phyloP scores from a whole-genome alignment of 64 coral and sea anemone genomes.

The Trachythela sp. region DNA sequence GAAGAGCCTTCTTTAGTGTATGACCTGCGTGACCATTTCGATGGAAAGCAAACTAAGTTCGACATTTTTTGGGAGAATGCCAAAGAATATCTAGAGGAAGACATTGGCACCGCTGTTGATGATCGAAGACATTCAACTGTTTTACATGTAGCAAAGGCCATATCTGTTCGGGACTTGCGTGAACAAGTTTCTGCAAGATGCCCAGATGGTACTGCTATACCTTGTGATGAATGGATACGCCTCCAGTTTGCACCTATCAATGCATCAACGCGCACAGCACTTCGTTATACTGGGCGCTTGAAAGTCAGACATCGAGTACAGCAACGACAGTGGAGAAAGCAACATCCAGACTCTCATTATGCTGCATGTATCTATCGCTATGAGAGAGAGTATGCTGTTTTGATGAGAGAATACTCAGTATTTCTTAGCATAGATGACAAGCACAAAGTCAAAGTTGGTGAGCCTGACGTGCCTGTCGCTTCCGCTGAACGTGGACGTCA shows the following conservation, averaged over 20 bases:
- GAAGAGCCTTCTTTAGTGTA: constrained; percentile 22
- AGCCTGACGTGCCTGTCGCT: neutral
- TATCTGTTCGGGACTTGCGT: constrained; percentile 12
- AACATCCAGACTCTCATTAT: constrained; percentile 7
- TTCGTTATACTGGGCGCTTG: neutral
- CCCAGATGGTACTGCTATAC: constrained; percentile 13
- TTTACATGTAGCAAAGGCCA: constrained; percentile 14
- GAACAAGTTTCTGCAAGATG: constrained; percentile 6
- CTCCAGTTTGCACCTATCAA: constrained; percentile 9
- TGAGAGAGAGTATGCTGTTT: constrained; percentile 17
- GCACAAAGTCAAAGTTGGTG: constrained; percentile 12
- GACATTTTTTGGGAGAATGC: neutral
- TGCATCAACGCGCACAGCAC: neutral
- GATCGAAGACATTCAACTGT: constrained; percentile 10
- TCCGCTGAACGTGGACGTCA: neutral
- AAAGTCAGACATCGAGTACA: constrained; percentile 24
- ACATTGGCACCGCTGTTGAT: neutral
- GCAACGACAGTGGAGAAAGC: neutral
- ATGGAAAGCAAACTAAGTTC: neutral
- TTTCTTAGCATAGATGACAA: constrained; percentile 9
- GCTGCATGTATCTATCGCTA: constrained; percentile 24
- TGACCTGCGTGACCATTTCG: neutral
- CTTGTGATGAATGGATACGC: constrained; percentile 22
- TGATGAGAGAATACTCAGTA: neutral
- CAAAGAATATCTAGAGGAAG: neutral